These are phyloP conservation scores for Thamnaconus septentrionalis DNA, from an alignment of 2,113 vertebrate genomes.

Conservation along the genomic window DNA sequence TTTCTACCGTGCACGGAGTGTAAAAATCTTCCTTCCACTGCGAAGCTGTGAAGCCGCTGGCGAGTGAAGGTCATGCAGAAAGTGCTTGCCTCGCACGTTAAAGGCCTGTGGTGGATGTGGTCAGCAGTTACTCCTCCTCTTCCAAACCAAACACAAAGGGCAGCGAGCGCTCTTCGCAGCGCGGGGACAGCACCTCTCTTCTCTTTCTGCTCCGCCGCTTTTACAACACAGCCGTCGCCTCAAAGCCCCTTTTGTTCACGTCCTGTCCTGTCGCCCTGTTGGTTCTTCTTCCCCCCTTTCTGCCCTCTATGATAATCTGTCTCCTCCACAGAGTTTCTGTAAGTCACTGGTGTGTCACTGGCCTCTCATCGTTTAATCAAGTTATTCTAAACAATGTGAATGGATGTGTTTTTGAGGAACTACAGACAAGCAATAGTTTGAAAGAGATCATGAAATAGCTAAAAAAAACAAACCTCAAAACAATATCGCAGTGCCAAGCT, in stretches of 20 bases:
- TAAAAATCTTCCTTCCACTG: slow-evolving; percentile 25
- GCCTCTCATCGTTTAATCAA: slow-evolving; percentile 22
- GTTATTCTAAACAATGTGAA: neutral
- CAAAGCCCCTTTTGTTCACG: slow-evolving; percentile 39
- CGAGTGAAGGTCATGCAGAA: slow-evolving; percentile 75
- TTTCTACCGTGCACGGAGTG: neutral
- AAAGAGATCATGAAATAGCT: too few species aligned
- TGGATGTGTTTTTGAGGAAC: too few species aligned
- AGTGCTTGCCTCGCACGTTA: slow-evolving; percentile 57
- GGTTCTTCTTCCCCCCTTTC: slow-evolving; percentile 3
- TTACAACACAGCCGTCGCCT: slow-evolving; percentile 37
- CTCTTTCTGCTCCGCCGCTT: slow-evolving; percentile 41
- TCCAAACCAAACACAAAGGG: slow-evolving; percentile 63
- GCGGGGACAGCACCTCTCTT: slow-evolving; percentile 63
- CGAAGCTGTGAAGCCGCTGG: slow-evolving; percentile 43
- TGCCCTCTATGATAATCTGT: neutral
- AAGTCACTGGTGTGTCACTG: slow-evolving; percentile 1
- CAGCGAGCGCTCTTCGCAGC: slow-evolving; percentile 46
- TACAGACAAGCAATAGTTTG: too few species aligned
- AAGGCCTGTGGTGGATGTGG: slow-evolving; percentile 73
- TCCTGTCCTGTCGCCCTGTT: neutral
- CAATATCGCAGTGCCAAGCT: too few species aligned
- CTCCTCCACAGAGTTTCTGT: neutral
- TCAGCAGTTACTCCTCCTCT: slow-evolving; percentile 68
- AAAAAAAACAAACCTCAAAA: too few species aligned